These are phyloP conservation scores for Dipus sagitta DNA, from an alignment of 2,797 vertebrate genomes.

Conservation along the genomic window DNA sequence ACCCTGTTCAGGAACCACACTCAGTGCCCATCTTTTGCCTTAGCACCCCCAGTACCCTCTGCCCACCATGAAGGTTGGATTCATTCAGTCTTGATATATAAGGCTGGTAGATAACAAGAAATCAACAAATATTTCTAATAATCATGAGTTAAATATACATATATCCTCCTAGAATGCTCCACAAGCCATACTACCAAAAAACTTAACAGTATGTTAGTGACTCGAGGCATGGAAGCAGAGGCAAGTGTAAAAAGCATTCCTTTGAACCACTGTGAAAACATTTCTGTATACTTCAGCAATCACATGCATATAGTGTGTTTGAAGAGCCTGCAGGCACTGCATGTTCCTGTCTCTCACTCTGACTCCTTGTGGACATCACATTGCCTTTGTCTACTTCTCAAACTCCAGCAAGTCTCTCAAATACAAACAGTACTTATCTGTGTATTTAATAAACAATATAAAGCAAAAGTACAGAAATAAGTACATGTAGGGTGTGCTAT, in stretches of 20 bases:
- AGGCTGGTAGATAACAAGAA: not conserved
- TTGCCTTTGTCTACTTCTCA: slow-evolving; percentile 16
- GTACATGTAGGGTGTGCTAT: not conserved
- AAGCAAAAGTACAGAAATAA: slow-evolving; percentile 38
- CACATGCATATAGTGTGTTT: not conserved
- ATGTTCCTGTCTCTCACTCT: slow-evolving; percentile 11
- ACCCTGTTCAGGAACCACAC: not conserved
- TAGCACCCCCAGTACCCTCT: not conserved
- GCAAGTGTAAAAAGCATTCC: not conserved
- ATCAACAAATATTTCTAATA: not conserved
- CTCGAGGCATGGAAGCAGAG: not conserved
- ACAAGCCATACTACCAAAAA: not conserved
- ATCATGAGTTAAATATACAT: not conserved
- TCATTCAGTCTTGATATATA: not conserved
- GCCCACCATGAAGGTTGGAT: not conserved
- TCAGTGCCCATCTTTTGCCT: not conserved
- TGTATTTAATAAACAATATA: not conserved
- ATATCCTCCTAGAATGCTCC: not conserved
- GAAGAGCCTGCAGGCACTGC: not conserved
- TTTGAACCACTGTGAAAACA: not conserved
- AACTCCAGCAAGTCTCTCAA: not conserved
- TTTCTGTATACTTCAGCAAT: not conserved
- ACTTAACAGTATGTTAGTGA: not conserved
- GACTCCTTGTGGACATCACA: not conserved
- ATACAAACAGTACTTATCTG: not conserved